A percentile compares a stretch with the other conserved stretches of the same genome.
These are phyloP conservation scores for Pagetopsis macropterus DNA, from an alignment of 2,797 vertebrate species.

Conservation along the genomic window DNA sequence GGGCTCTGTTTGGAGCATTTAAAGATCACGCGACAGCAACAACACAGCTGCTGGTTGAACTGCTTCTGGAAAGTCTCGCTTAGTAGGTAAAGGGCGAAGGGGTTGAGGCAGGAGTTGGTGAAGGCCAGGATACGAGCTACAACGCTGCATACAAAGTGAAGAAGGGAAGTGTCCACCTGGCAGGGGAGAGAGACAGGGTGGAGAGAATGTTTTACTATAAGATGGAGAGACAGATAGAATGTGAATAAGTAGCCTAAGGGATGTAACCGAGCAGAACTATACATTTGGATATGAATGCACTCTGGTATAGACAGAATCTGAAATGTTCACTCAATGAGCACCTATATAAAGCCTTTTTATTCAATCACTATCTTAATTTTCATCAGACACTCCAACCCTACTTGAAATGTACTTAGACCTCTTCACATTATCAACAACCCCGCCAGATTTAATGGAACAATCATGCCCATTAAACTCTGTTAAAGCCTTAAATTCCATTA, in stretches of 20 bases:
- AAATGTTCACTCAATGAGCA: not conserved
- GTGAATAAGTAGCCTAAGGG: not conserved
- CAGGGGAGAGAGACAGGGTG: not conserved
- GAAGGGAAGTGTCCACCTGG: conserved; percentile 92
- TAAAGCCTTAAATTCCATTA: too few relatives aligned
- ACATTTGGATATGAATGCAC: not conserved
- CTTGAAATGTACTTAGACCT: not conserved
- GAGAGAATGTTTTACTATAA: not conserved
- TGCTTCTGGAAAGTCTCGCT: conserved; percentile 95
- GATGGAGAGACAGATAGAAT: not conserved
- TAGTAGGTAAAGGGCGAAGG: conserved; percentile 94
- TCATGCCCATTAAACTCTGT: too few relatives aligned
- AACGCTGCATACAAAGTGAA: conserved; percentile 90
- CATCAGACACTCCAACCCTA: not conserved
- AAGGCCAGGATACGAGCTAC: conserved; percentile 93
- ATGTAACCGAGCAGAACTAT: not conserved
- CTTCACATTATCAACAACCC: not conserved
- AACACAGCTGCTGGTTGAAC: conserved; percentile 93
- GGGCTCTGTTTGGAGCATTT: conserved; percentile 62
- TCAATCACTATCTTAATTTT: not conserved
- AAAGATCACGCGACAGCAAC: conserved; percentile 83
- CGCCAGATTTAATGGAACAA: too few relatives aligned
- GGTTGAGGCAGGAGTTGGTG: conserved; percentile 96
- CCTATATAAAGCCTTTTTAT: not conserved
- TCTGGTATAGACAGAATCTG: not conserved